Base-by-base conservation (phyloP, 2,797 vertebrate species). In the Arremon brunneinucha region DNA sequence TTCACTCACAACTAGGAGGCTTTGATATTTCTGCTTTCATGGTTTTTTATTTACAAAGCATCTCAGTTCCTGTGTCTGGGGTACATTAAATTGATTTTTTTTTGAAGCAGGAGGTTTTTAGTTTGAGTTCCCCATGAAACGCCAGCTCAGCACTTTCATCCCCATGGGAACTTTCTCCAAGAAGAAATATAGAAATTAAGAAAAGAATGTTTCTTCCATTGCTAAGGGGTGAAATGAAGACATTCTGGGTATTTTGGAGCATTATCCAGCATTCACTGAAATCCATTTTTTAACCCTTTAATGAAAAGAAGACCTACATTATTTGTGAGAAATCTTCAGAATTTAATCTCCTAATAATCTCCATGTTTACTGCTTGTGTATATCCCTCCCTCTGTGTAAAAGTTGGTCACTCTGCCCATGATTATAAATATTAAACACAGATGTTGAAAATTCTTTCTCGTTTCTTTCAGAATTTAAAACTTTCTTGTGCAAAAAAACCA, bases 351-450 rank as follows among this genome's bases (percentile, higher is more conserved):
- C 3, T 12, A 32, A 13, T 4, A 2, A 32, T 32, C 12, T 32
- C 30, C 30, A 21, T 53, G 20, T 46, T 46, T 26, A 11, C 34
- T 1, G 13, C 17, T 46, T 22, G 18, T 53, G 8, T 53, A 13
- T 12, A 32, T 53, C 19, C 18, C 30, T 30, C 23, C 9, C 64
- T 15, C 43, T 10, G 30, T 12, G 82, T 56, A 23, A 90, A 72
- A 91, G 28, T 4, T 24, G 67, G 81, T 75, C 71, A 34, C 62
- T 41, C 37, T 75, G 83, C 52, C 87, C 52, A 7, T 2, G 10
- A 77, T 5, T 60, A 39, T 9, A 56, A 76, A 60, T 18, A 94
- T 78, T 76, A 80, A 96, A 90, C 47, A 57, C 87, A 91, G 78
- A 89, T 81, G 63, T 30, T 8, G 21, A 19, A 86, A 93, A 75